These are phyloP conservation scores for Sula dactylatra DNA, from an alignment of 2,113 vertebrate species.

Conservation along the genomic window DNA sequence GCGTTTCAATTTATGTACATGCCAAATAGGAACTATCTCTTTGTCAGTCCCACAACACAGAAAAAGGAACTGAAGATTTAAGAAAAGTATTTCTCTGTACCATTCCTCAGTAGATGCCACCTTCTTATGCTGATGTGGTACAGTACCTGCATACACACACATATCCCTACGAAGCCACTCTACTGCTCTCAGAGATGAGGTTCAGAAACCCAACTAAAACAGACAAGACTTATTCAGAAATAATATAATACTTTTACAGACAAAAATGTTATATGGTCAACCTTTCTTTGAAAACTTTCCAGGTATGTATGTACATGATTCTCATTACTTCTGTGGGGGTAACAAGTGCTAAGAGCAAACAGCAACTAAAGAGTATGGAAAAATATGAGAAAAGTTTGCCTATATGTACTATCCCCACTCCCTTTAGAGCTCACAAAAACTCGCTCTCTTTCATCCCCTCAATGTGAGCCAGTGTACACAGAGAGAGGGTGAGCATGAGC, in stretches of 20 bases:
- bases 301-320: constrained; percentile 56
- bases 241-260: background rate
- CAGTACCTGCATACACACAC: background rate
- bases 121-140: fast-evolving
- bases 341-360: constrained; percentile 55
- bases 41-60: background rate
- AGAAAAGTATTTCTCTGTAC: background rate
- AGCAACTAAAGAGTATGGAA: constrained; percentile 38
- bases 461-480: background rate
- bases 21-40: background rate
- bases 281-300: constrained; percentile 10
- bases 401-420: background rate
- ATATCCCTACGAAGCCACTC: background rate
- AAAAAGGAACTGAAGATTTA: background rate
- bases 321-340: background rate
- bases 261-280: background rate
- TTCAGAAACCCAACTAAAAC: background rate
- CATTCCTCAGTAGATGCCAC: background rate
- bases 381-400: constrained; percentile 17
- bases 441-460: background rate
- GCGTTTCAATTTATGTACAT: background rate
- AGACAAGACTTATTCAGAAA: constrained; percentile 3
- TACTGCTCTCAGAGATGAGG: background rate
- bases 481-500: background rate
- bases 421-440: constrained; percentile 9